phyloP scores from a whole-genome alignment of 2,888 invertebrate species.

The Dexiosoma caninum region DNA sequence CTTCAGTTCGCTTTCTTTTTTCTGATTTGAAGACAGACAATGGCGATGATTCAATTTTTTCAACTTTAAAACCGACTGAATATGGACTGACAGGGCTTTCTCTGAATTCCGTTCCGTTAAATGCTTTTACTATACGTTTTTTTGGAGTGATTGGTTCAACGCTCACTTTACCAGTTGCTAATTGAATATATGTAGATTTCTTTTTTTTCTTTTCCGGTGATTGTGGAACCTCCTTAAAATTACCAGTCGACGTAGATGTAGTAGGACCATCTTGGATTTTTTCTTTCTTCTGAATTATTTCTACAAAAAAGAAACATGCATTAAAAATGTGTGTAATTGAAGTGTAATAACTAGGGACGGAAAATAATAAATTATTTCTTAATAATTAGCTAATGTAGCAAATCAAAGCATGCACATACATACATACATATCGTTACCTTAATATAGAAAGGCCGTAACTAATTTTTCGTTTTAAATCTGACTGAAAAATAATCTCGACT shows the following conservation, averaged over 20 bases:
- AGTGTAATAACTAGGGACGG: too few relatives aligned
- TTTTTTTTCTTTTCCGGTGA: constrained; percentile 55
- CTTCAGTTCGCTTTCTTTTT: constrained; percentile 61
- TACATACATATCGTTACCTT: too few relatives aligned
- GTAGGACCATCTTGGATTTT: constrained; percentile 18
- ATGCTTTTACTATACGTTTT: constrained; percentile 54
- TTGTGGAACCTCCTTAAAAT: constrained; percentile 61
- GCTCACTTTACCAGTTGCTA: constrained; percentile 70
- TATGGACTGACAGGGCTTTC: constrained; percentile 70
- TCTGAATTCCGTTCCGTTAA: constrained; percentile 66
- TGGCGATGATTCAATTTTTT: constrained; percentile 57
- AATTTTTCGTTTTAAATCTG: too few relatives aligned
- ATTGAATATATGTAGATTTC: constrained; percentile 63
- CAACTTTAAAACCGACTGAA: constrained; percentile 66
- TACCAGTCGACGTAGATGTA: constrained; percentile 67
- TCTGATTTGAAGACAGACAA: constrained; percentile 13
- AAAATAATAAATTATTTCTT: too few relatives aligned
- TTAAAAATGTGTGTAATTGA: too few relatives aligned
- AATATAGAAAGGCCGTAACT: too few relatives aligned
- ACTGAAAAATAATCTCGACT: too few relatives aligned
- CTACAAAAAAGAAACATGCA: constrained; percentile 30
- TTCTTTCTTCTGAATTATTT: neutral
- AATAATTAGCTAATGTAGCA: too few relatives aligned
- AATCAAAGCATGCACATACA: too few relatives aligned
- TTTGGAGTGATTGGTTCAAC: constrained; percentile 72